Conservation (phyloP, 2,113 vertebrate genomes). For the Mohoua ochrocephala region DNA sequence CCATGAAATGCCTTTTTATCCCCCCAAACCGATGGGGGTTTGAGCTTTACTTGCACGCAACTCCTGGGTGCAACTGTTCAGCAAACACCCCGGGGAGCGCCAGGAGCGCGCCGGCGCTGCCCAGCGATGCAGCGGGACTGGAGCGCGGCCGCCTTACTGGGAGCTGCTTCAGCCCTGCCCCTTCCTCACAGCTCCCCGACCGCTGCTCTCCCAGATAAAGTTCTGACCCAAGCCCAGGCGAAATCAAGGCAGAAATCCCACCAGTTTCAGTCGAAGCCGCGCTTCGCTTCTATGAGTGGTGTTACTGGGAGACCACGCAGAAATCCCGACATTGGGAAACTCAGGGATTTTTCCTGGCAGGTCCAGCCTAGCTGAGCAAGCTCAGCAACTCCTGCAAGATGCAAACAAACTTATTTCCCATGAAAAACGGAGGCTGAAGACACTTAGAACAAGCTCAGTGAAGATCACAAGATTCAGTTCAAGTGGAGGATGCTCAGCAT, state of each 20-base stretch:
- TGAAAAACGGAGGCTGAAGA: background rate
- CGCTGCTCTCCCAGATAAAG: background rate
- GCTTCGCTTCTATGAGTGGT: background rate
- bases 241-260: background rate
- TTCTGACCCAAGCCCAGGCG: background rate
- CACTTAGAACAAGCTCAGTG: background rate
- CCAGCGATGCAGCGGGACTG: accelerated
- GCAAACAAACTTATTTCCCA: background rate
- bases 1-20: background rate
- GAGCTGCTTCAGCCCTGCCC: background rate
- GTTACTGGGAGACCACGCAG: background rate
- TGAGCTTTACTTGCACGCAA: background rate
- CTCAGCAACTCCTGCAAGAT: background rate
- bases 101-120: background rate
- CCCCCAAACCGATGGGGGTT: background rate
- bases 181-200: background rate
- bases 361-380: background rate
- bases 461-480: background rate
- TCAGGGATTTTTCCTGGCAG: background rate
- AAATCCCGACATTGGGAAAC: background rate
- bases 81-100: background rate
- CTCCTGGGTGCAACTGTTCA: background rate
- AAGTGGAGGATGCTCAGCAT: background rate
- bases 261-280: background rate
- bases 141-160: accelerated